These are phyloP conservation scores for Melopsittacus undulatus DNA, from an alignment of 2,797 vertebrate species.

Conservation along the genomic window DNA sequence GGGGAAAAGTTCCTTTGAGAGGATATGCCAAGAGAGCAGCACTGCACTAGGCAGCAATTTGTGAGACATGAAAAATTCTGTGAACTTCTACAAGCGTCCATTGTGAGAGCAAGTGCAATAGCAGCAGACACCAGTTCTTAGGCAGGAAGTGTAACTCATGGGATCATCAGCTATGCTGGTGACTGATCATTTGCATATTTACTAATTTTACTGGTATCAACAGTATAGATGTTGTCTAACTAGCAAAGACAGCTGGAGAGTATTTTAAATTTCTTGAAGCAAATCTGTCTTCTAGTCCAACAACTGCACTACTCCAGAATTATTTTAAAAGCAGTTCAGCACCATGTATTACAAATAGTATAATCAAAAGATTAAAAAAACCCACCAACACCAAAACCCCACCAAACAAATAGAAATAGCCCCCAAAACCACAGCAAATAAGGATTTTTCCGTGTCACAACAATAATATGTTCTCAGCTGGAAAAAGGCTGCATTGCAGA, in stretches of 20 bases:
- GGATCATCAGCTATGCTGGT: neutral
- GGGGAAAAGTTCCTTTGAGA: neutral
- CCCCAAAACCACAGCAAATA: neutral
- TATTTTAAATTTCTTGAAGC: neutral
- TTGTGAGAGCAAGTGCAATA: neutral
- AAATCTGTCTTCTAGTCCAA: neutral
- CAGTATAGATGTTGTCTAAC: neutral
- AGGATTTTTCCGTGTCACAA: neutral
- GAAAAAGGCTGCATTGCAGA: neutral
- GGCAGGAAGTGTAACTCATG: neutral
- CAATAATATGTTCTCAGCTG: neutral
- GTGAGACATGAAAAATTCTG: neutral
- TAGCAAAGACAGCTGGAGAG: neutral
- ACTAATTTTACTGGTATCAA: neutral
- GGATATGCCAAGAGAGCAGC: neutral
- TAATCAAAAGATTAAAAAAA: neutral
- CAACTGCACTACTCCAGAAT: neutral
- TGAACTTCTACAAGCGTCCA: neutral
- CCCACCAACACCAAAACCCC: accelerated
- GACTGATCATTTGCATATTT: neutral
- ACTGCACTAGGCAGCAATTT: neutral
- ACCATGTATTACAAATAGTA: neutral
- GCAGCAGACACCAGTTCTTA: neutral
- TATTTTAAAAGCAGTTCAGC: neutral
- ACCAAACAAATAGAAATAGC: neutral